Conservation (phyloP, 2,888 invertebrate species). For the Cheilosia vulpina region DNA sequence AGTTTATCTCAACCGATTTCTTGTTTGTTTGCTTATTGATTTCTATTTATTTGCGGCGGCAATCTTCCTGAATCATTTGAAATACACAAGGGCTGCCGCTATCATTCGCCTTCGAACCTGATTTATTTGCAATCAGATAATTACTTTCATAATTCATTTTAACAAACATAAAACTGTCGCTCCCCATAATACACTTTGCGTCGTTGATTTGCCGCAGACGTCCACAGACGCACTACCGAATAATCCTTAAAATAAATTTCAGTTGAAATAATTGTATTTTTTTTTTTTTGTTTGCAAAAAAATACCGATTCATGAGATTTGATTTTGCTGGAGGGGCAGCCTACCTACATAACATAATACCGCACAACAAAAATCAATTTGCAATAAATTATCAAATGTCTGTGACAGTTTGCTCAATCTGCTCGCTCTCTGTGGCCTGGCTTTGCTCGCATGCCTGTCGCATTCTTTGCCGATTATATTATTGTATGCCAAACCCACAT, state of each 20-base stretch:
- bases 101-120: background rate
- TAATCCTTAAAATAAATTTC: conserved; percentile 64
- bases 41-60: background rate
- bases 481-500: conserved; percentile 56
- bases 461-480: conserved; percentile 67
- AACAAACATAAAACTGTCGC: conserved; percentile 13
- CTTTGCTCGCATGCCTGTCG: conserved; percentile 25
- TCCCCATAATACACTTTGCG: conserved; percentile 12
- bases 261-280: conserved; percentile 47
- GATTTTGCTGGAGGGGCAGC: conserved; percentile 21
- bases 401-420: conserved; percentile 60
- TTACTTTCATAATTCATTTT: conserved; percentile 18
- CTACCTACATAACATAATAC: conserved; percentile 6
- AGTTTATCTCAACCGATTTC: too few species aligned
- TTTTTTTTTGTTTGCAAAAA: conserved; percentile 7
- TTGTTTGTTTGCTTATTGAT: background rate
- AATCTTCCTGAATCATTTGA: background rate
- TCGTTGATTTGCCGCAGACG: conserved; percentile 13
- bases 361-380: conserved; percentile 57
- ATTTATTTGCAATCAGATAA: background rate
- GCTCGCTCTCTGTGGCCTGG: background rate
- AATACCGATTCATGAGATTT: conserved; percentile 28
- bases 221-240: background rate
- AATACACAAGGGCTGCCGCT: background rate
- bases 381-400: conserved; percentile 65